phyloP scores from a whole-genome alignment of 2,113 vertebrate species.

The Cricetomys ansorgei region DNA sequence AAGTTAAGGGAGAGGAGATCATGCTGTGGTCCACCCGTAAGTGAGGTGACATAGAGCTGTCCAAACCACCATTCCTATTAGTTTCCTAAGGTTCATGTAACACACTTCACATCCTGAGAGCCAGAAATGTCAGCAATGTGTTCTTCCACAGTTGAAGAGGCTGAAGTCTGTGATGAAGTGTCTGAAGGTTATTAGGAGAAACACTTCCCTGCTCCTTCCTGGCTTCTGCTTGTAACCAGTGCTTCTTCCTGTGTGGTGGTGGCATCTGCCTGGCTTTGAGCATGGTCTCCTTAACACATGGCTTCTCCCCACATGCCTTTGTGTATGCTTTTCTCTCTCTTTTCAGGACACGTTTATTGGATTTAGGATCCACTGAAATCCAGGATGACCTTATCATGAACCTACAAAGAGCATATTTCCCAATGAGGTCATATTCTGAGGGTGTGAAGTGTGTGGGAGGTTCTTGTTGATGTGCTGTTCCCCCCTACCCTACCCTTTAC shows the following conservation, averaged over 20 bases:
- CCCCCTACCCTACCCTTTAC: too few species aligned
- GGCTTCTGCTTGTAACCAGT: rapidly evolving
- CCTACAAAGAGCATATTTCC: not conserved
- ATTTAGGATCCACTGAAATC: not conserved
- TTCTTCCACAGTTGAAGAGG: not conserved
- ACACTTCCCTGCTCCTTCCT: not conserved
- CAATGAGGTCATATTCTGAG: not conserved
- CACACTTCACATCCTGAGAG: not conserved
- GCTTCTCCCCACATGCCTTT: not conserved
- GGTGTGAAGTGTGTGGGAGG: not conserved
- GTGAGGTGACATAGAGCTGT: too few species aligned
- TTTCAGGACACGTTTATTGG: not conserved
- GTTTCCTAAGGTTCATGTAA: not conserved
- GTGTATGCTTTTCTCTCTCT: not conserved
- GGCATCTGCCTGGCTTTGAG: not conserved
- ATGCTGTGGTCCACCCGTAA: not conserved
- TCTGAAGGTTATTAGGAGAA: not conserved
- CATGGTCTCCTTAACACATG: not conserved
- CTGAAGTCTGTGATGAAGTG: not conserved
- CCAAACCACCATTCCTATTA: not conserved
- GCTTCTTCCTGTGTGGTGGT: rapidly evolving
- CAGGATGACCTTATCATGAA: not conserved
- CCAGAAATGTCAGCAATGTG: not conserved
- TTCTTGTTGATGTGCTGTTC: not conserved
- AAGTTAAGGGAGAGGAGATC: not conserved